Percentiles rank a stretch among this genome's conserved stretches.
Evolutionary conservation across 2,113 vertebrate species (phyloP).

Genomic region (Hippocampus mohnikei): DNA sequence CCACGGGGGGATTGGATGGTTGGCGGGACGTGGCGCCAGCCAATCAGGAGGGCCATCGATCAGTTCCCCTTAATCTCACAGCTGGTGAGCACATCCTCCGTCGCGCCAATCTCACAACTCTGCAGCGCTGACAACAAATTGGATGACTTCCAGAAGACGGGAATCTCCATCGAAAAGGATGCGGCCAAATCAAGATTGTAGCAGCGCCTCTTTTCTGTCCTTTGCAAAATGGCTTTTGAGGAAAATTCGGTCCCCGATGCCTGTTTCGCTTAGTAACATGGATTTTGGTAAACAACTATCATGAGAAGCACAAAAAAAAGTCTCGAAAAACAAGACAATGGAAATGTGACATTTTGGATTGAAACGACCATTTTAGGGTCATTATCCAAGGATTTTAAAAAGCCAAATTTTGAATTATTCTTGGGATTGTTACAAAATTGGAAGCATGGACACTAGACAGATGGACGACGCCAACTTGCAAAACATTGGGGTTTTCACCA

Average conservation of each 20-base stretch:
- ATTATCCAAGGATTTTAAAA: too few relatives aligned
- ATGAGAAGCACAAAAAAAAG: not conserved
- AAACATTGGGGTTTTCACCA: not conserved
- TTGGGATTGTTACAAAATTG: not conserved
- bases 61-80: conserved; percentile 68
- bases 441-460: not conserved
- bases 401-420: too few relatives aligned
- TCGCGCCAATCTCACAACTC: conserved; percentile 58
- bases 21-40: conserved; percentile 47
- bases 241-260: not conserved
- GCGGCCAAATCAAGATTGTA: conserved; percentile 8
- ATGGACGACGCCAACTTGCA: too few relatives aligned
- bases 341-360: not conserved
- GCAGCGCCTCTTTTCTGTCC: not conserved
- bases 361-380: not conserved
- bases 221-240: not conserved
- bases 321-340: not conserved
- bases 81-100: conserved; percentile 62
- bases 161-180: conserved; percentile 30
- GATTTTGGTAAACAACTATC: not conserved
- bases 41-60: conserved; percentile 68
- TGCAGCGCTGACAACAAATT: conserved; percentile 47
- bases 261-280: not conserved
- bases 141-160: conserved; percentile 38
- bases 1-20: conserved; percentile 56